Conservation (phyloP, 2,888 invertebrate genomes). For the Crioceris asparagi region DNA sequence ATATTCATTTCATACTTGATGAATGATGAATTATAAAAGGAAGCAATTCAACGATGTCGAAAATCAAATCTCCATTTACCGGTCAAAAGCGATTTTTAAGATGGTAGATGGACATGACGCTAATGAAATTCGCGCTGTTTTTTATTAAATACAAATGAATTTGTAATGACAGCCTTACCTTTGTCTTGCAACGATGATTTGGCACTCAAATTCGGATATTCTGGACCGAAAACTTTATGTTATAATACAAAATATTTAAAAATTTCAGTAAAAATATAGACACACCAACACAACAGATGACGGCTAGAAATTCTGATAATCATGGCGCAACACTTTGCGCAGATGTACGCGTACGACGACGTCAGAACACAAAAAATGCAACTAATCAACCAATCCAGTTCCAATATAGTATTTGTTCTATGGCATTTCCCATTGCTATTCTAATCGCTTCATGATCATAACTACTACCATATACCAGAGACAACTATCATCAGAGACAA, state of each 20-base stretch:
- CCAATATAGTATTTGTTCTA: too few relatives aligned
- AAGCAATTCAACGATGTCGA: too few relatives aligned
- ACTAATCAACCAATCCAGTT: too few relatives aligned
- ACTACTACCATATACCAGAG: too few relatives aligned
- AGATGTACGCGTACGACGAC: slow-evolving; percentile 17
- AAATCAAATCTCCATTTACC: too few relatives aligned
- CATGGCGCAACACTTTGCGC: slow-evolving; percentile 34
- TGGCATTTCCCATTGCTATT: too few relatives aligned
- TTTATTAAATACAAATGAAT: slow-evolving; percentile 32
- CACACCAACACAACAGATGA: slow-evolving; percentile 46
- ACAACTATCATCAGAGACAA: too few relatives aligned
- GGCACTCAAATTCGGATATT: slow-evolving; percentile 15
- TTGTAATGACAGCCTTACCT: slow-evolving; percentile 30
- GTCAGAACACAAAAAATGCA: too few relatives aligned
- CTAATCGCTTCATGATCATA: too few relatives aligned
- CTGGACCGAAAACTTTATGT: slow-evolving; percentile 27
- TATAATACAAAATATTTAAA: slow-evolving; percentile 27
- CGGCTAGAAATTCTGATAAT: slow-evolving; percentile 41
- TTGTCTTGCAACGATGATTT: slow-evolving; percentile 8
- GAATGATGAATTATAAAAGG: too few relatives aligned
- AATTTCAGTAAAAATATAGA: slow-evolving; percentile 29
- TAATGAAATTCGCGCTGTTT: slow-evolving; percentile 28
- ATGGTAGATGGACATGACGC: slow-evolving; percentile 31
- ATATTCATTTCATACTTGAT: too few relatives aligned
- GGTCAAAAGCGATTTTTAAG: too few relatives aligned